These are phyloP conservation scores for Ellobium chinense DNA, from an alignment of 2,888 invertebrate species.

Conservation along the genomic window DNA sequence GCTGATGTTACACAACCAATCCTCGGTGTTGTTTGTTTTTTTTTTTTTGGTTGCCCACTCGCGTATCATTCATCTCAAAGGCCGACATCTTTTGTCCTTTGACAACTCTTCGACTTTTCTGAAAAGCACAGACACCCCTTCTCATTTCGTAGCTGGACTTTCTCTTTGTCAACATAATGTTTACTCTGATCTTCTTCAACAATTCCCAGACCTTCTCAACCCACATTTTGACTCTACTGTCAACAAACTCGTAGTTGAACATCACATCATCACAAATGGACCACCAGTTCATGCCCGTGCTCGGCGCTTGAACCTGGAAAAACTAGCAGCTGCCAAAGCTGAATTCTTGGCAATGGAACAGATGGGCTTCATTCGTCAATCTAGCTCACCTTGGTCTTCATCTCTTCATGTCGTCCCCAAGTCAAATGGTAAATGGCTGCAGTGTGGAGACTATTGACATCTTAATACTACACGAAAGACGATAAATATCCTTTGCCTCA, in stretches of 20 bases:
- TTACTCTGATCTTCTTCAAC: not conserved
- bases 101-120: not conserved
- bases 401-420: conserved; percentile 41
- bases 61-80: not conserved
- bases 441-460: no score
- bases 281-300: conserved; percentile 23
- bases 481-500: conserved; percentile 47
- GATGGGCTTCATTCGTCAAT: conserved; percentile 24
- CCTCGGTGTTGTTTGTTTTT: not conserved
- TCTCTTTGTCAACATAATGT: no score
- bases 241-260: not conserved
- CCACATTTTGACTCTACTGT: conserved; percentile 19
- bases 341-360: conserved; percentile 33
- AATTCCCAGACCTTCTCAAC: not conserved
- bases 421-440: not conserved
- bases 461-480: not conserved
- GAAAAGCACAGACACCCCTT: no score
- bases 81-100: not conserved
- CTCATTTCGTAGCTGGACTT: no score
- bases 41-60: not conserved
- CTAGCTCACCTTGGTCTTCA: conserved; percentile 31
- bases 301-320: conserved; percentile 15
- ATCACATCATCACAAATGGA: conserved; percentile 4
- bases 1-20: not conserved
- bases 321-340: conserved; percentile 27